Evolutionary conservation across 2,797 vertebrate genomes (phyloP), one percentile per base, ranked within the genome.

Genomic region (Podarcis lilfordi): DNA sequence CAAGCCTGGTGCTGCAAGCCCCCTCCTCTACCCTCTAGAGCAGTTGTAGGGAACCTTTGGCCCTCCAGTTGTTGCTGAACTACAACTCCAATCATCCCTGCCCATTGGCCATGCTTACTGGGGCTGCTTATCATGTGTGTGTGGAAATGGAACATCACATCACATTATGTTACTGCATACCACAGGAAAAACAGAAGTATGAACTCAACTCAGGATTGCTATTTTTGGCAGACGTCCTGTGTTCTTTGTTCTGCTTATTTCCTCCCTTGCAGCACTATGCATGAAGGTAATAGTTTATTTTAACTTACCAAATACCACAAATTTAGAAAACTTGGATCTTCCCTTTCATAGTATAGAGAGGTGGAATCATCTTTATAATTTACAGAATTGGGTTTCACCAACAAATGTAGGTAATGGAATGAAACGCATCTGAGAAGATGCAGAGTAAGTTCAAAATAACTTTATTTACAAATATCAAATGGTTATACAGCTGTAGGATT

Each of bases 381-480:
- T 82, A 50, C 40, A 75, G 32, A 82, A 76, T 3, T n/a, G 43
- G 29, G 23, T 13, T 87, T 43, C 37, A 82, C 19, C 29, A 37
- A 29, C 13, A 45, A 64, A 72, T 50, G 3, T 27, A 17, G 37
- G 3, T 21, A 15, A 68, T 2, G 27, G 32, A 37, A 66, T 75
- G 35, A 50, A 37, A 43, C 11, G 68, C 23, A 86, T 13, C 25
- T 69, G 25, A 85, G n/a, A 76, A 68, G 32, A n/a, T 78, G 69
- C 55, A 15, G 68, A 55, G 6, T 83, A 88, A 84, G 40, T 77
- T 76, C 29, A 89, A 86, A 80, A 82, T 89, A 89, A 76, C 32
- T 89, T 89, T 86, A 89, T 89, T 86, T 68, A 76, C 75, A 77
- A 27, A 75, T 66, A 85, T 75, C 83, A 86, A 89, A 85, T 85